Evolutionary conservation across 2,888 invertebrate genomes (phyloP), one percentile per base, ranked within the genome.

Genomic region (Lithophane leautieri): DNA sequence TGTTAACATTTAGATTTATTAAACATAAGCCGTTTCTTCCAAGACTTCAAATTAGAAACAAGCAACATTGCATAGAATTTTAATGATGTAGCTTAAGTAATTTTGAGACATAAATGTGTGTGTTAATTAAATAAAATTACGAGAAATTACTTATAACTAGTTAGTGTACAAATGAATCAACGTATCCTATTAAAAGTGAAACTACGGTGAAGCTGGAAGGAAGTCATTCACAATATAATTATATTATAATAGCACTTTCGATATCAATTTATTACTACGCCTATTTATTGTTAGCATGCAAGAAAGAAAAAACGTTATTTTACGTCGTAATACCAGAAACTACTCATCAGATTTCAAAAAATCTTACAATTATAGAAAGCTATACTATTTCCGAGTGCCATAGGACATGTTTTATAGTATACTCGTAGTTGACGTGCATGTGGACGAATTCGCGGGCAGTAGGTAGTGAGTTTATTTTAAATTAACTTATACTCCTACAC

Each of bases 91-190:
- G 28, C 28, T 69, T 61, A 70, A 52, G 61, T 70, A 71, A 75
- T 72, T 71, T 76, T 63, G 65, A 69, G 76, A 71, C 69, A 61
- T 73, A 76, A 70, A 76, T n/a, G 4, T 68, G 61, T 60, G 28
- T 42, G 70, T 14, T 75, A 70, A 84, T 84, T 79, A 78, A 78
- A 71, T 50, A 4, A 67, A 84, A 82, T 84, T 78, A 82, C 60
- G 52, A 76, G 69, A 56, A 77, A 81, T 84, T 77, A 69, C 58
- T 70, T 22, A 4, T 19, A 25, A 6, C 28, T 42, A 77, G n/a
- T 75, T 70, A 72, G 40, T 60, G 47, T 68, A n/a, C 8, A 22
- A 50, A 50, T 9, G 2, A 50, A 3, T 50, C 8, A 22, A 50
- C 50, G 50, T 47, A 73, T 76, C 66, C 69, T 70, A 68, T 60